Conservation (phyloP, 2,113 vertebrate genomes). For the Zosterops hypoxanthus region DNA sequence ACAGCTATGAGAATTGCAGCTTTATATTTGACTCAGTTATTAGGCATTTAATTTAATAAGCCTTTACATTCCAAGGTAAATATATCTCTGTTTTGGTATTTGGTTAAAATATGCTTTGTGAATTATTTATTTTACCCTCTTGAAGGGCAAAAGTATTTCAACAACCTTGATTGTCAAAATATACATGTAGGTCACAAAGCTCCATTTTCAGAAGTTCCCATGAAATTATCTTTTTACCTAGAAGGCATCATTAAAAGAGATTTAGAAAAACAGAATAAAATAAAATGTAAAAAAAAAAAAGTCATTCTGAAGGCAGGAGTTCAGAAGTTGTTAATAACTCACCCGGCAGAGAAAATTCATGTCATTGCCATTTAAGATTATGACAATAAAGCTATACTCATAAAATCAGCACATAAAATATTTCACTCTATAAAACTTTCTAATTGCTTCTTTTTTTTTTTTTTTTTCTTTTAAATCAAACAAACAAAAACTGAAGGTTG, state of each 20-base stretch:
- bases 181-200: not conserved
- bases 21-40: not conserved
- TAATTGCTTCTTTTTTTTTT: not conserved
- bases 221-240: slow-evolving; percentile 47
- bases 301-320: not conserved
- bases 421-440: not conserved
- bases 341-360: not conserved
- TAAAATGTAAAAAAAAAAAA: not conserved
- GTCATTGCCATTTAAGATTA: slow-evolving; percentile 17
- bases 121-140: slow-evolving; percentile 21
- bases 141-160: slow-evolving; percentile 14
- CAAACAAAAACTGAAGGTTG: not conserved
- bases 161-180: not conserved
- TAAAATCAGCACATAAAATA: slow-evolving; percentile 49
- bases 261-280: not conserved
- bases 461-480: not conserved
- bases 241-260: slow-evolving; percentile 56
- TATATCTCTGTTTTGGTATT: not conserved
- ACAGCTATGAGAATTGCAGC: not conserved
- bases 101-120: not conserved
- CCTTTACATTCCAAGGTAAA: not conserved
- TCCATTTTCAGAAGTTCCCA: not conserved
- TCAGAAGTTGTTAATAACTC: slow-evolving; percentile 21
- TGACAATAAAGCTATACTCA: slow-evolving; percentile 27
- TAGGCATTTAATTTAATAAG: not conserved